Conservation (phyloP, 2,888 invertebrate genomes). For the Sycophila texana region DNA sequence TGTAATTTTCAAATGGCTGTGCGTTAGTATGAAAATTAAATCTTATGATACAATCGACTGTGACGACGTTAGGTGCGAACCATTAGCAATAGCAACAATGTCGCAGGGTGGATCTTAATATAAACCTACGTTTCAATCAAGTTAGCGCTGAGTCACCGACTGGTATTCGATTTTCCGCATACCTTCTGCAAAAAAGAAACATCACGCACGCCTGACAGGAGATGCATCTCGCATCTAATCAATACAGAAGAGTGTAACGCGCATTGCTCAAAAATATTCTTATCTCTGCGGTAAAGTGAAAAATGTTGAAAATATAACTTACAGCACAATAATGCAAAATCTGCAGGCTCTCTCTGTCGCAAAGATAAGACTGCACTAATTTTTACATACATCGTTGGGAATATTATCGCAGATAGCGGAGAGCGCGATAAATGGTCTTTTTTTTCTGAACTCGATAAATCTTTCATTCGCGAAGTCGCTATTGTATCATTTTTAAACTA, state of each 20-base stretch:
- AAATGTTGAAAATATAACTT: background rate
- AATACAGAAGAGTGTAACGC: constrained; percentile 5
- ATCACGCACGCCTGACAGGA: background rate
- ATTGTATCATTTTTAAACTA: constrained; percentile 28
- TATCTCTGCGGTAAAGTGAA: background rate
- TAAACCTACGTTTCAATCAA: constrained; percentile 42
- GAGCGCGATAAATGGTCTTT: background rate
- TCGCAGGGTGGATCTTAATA: constrained; percentile 31
- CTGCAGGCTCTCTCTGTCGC: background rate
- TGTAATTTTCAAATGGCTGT: no score
- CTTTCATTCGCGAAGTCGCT: constrained; percentile 17
- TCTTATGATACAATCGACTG: no score
- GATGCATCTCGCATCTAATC: no score
- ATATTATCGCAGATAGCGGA: constrained; percentile 30
- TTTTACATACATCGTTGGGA: constrained; percentile 17
- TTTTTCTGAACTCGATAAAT: constrained; percentile 26
- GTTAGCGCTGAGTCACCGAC: constrained; percentile 36
- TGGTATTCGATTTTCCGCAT: background rate
- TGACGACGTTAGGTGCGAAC: no score
- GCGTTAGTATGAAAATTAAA: no score
- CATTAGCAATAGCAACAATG: background rate
- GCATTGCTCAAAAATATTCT: constrained; percentile 1
- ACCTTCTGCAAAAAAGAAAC: background rate
- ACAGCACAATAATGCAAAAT: background rate
- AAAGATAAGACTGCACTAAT: constrained; percentile 9